These are phyloP conservation scores for Sarotherodon lohbergeri DNA, from an alignment of 2,113 vertebrate species.

Conservation along the genomic window DNA sequence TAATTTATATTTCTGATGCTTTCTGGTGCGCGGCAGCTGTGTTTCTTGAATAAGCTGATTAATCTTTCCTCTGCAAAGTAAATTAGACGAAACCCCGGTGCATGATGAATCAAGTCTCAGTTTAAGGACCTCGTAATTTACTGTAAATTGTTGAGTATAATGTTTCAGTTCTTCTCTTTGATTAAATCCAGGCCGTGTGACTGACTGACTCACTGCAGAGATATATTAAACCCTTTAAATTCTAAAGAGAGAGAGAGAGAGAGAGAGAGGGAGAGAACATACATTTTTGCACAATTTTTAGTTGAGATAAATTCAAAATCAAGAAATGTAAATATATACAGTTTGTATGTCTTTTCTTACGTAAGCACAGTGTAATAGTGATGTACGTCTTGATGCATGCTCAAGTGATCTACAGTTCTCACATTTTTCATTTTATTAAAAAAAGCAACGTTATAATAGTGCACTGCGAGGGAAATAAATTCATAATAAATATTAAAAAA, in stretches of 20 bases:
- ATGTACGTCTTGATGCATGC: no score
- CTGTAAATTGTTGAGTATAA: not conserved
- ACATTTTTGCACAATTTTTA: not conserved
- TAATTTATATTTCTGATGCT: not conserved
- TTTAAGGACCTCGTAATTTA: not conserved
- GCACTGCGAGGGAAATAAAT: not conserved
- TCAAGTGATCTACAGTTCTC: not conserved
- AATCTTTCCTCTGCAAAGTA: not conserved
- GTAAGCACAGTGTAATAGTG: not conserved
- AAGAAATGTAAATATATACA: not conserved
- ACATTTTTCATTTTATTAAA: not conserved
- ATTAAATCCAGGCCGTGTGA: not conserved
- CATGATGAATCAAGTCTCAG: not conserved
- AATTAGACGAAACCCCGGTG: not conserved
- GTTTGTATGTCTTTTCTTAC: not conserved
- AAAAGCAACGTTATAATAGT: accelerated
- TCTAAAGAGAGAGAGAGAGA: not conserved
- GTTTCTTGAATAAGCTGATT: not conserved
- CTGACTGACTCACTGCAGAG: not conserved
- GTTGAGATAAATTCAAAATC: not conserved
- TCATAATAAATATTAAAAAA: not conserved
- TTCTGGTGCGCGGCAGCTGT: not conserved
- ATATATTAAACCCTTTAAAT: not conserved
- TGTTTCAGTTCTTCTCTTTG: not conserved
- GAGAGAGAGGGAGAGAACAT: not conserved